Conservation (phyloP, 2,113 vertebrate species). For the Otus sunia region DNA sequence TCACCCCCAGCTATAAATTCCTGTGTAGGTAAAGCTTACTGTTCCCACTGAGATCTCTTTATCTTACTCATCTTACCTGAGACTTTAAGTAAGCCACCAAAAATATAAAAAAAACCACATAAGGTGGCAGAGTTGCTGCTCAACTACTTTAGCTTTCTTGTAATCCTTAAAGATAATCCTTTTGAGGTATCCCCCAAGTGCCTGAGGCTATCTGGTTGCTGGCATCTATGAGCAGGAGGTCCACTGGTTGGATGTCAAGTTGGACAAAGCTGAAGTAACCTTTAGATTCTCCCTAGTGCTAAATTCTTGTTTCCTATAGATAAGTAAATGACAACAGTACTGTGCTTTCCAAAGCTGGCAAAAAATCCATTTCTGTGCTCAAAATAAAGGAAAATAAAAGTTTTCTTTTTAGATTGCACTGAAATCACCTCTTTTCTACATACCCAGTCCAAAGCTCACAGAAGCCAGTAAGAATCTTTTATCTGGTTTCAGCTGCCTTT, state of each 20-base stretch:
- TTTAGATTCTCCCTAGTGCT: not conserved
- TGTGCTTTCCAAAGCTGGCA: not conserved
- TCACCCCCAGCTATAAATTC: not conserved
- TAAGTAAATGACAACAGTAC: not conserved
- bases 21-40: not conserved
- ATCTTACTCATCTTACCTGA: rapidly evolving
- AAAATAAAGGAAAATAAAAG: not conserved
- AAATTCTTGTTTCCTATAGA: not conserved
- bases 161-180: not conserved
- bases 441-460: not conserved
- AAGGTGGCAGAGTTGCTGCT: not conserved
- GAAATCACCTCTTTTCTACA: not conserved
- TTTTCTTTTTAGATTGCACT: not conserved
- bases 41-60: not conserved
- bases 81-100: not conserved
- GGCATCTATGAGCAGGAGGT: not conserved
- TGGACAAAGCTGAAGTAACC: not conserved
- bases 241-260: not conserved
- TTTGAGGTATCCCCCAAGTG: not conserved
- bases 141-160: not conserved
- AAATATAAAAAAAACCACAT: not conserved
- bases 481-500: not conserved
- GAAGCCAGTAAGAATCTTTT: not conserved
- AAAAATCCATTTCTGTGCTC: not conserved
- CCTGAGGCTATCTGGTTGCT: not conserved